phyloP scores from a whole-genome alignment of 2,888 invertebrate species.

The Pheosia tremula region DNA sequence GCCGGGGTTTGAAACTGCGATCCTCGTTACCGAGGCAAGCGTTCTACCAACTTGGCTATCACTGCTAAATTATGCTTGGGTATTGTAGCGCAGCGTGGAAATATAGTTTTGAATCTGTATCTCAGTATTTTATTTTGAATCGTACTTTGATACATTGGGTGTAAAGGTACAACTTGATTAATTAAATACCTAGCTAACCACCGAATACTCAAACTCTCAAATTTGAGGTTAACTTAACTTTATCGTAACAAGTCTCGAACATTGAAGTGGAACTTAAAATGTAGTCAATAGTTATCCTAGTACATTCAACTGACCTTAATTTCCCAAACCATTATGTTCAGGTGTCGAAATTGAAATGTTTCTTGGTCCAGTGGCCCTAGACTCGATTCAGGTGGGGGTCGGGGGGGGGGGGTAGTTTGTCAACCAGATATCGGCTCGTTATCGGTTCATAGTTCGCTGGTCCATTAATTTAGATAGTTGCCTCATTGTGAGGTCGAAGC shows the following conservation, averaged over 20 bases:
- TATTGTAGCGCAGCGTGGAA: no score
- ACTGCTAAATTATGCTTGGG: no score
- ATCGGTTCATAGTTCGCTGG: slow-evolving; percentile 41
- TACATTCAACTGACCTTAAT: slow-evolving; percentile 5
- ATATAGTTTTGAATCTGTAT: no score
- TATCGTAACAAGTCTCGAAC: no score
- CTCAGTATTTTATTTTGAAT: no score
- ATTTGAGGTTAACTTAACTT: no score
- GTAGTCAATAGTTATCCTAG: slow-evolving; percentile 1
- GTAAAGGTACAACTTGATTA: no score
- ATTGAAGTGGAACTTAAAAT: background rate
- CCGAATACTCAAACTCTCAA: no score
- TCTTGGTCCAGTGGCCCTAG: slow-evolving; percentile 17
- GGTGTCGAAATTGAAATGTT: slow-evolving; percentile 23
- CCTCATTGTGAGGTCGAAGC: slow-evolving; percentile 14
- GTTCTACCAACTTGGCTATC: no score
- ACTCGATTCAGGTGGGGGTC: slow-evolving; percentile 13
- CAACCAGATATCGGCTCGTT: slow-evolving; percentile 17
- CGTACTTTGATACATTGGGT: no score
- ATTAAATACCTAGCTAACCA: background rate
- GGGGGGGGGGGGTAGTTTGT: slow-evolving; percentile 12
- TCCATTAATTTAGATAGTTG: slow-evolving; percentile 30
- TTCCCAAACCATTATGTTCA: slow-evolving; percentile 4
- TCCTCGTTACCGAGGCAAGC: no score
- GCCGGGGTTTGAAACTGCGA: no score